phyloP scores from a whole-genome alignment of 1,140 invertebrate genomes.

The Drosophila pseudoananassae region DNA sequence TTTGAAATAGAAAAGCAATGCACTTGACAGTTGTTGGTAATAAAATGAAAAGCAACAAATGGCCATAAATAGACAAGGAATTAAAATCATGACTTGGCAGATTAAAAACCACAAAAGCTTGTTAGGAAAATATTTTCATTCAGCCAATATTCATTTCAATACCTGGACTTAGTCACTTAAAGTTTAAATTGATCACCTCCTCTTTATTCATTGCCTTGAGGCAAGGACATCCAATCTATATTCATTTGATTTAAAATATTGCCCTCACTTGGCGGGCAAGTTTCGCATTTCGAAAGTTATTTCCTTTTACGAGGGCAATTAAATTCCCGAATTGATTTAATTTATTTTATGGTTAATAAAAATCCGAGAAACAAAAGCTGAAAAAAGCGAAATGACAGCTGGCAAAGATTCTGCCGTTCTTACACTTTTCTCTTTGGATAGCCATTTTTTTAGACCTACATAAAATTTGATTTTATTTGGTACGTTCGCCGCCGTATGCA shows the following conservation, averaged over 20 bases:
- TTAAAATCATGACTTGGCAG: constrained; percentile 26
- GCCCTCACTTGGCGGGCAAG: constrained; percentile 1
- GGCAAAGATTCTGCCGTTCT: constrained; percentile 13
- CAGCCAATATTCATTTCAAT: background rate
- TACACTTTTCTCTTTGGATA: background rate
- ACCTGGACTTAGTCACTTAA: background rate
- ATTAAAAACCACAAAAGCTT: background rate
- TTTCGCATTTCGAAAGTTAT: constrained; percentile 28
- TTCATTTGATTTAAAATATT: constrained; percentile 21
- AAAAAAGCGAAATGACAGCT: constrained; percentile 50
- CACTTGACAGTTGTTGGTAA: constrained; percentile 40
- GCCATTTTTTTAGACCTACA: constrained; percentile 43
- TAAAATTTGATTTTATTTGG: constrained; percentile 77
- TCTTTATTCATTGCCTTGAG: constrained; percentile 5
- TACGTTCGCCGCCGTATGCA: constrained; percentile 55
- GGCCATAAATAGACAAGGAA: constrained; percentile 25
- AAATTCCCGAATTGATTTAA: constrained; percentile 79
- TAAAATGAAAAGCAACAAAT: constrained; percentile 43
- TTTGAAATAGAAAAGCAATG: constrained; percentile 13
- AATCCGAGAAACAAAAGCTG: constrained; percentile 46
- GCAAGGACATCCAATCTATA: constrained; percentile 2
- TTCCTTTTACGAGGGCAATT: constrained; percentile 77
- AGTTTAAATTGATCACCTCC: background rate
- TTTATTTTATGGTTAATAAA: constrained; percentile 82
- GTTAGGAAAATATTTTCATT: background rate